Evolutionary conservation across 2,113 vertebrate species (phyloP).

Genomic region (Ochotona curzoniae): DNA sequence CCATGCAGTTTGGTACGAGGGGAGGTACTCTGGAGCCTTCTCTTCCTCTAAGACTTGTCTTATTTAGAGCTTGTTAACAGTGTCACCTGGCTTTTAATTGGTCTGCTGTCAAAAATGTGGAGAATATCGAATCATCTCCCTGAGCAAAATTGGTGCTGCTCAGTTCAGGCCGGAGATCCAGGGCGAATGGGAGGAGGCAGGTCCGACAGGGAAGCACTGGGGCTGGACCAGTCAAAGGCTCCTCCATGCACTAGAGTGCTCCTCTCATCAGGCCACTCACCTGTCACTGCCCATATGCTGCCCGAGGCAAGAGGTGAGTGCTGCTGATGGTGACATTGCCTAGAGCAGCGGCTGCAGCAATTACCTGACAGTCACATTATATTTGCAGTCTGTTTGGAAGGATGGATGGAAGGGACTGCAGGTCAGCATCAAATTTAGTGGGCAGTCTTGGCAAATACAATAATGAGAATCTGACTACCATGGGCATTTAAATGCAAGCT

Average conservation of each 20-base stretch:
- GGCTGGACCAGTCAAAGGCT: conserved; percentile 14
- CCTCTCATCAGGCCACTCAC: conserved; percentile 39
- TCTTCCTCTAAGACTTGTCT: neutral
- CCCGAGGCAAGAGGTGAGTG: conserved; percentile 71
- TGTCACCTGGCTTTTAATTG: conserved; percentile 71
- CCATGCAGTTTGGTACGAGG: neutral
- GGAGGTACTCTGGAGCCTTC: neutral
- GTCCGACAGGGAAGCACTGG: neutral
- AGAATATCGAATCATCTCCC: conserved; percentile 56
- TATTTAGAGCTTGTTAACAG: conserved; percentile 69
- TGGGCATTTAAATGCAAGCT: neutral
- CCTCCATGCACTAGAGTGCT: neutral
- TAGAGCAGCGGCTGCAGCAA: conserved; percentile 26
- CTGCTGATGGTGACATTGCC: conserved; percentile 25
- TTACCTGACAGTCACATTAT: conserved; percentile 37
- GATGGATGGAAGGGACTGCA: conserved; percentile 1
- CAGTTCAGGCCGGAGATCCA: neutral
- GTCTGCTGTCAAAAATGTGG: conserved; percentile 75
- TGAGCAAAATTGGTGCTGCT: conserved; percentile 59
- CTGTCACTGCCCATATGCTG: conserved; percentile 69
- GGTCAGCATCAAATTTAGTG: neutral
- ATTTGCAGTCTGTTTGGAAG: conserved; percentile 32
- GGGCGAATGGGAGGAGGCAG: neutral
- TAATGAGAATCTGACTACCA: neutral
- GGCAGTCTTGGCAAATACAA: neutral